Conservation (phyloP, 2,797 vertebrate species). For the Muscicapa striata region DNA sequence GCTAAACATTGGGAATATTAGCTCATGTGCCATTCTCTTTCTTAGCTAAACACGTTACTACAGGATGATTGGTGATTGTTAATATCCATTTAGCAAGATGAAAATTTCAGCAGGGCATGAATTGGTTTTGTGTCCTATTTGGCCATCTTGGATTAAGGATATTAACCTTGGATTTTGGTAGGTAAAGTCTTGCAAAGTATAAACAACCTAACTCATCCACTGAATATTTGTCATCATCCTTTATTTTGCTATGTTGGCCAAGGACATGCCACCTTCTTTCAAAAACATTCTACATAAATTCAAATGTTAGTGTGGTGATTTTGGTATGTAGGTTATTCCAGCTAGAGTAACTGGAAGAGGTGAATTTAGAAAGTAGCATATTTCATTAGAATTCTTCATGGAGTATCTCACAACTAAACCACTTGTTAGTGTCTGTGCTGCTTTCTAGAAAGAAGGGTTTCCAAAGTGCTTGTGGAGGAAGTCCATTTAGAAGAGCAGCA, state of each 20-base stretch:
- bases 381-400: background rate
- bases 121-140: background rate
- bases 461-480: background rate
- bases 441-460: background rate
- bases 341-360: background rate
- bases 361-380: background rate
- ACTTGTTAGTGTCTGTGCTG: background rate
- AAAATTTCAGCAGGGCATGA: background rate
- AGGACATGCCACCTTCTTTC: background rate
- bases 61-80: background rate
- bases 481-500: background rate
- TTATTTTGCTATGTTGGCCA: background rate
- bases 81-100: background rate
- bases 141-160: background rate
- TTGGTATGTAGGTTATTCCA: background rate
- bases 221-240: background rate
- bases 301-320: background rate
- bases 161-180: background rate
- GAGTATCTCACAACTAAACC: background rate
- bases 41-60: background rate
- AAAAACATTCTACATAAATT: background rate
- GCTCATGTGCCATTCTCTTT: background rate
- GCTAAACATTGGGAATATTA: background rate
- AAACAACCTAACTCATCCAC: background rate
- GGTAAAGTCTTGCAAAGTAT: background rate